Evolutionary conservation across 2,113 vertebrate species (phyloP).

Genomic region (Chitala chitala): DNA sequence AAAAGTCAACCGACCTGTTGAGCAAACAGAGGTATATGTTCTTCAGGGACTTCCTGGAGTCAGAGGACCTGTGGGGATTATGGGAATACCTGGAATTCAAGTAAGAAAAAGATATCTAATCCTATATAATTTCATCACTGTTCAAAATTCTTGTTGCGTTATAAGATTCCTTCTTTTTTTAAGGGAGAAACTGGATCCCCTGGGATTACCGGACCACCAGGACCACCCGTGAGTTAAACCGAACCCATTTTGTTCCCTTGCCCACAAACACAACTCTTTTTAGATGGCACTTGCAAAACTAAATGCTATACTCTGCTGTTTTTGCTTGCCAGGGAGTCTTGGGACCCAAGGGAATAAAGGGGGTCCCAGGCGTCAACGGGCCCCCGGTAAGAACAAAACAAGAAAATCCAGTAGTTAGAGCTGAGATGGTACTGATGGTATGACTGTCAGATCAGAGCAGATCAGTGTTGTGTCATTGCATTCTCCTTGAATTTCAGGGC

Average conservation of each 20-base stretch:
- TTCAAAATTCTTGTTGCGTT: background rate
- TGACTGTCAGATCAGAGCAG: too few species aligned
- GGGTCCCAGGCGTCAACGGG: conserved; percentile 57
- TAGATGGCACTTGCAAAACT: background rate
- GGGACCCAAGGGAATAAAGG: conserved; percentile 53
- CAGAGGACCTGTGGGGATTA: conserved; percentile 56
- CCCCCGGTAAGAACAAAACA: conserved; percentile 53
- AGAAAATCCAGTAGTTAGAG: background rate
- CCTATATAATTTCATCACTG: background rate
- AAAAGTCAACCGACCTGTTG: too few species aligned
- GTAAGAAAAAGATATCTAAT: conserved; percentile 42
- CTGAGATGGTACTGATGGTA: background rate
- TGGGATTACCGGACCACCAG: conserved; percentile 57
- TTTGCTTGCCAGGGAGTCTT: conserved; percentile 48
- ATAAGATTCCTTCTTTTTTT: conserved; percentile 24
- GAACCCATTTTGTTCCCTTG: background rate
- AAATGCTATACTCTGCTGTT: background rate
- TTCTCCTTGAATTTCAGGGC: conserved; percentile 48
- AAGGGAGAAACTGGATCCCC: conserved; percentile 53
- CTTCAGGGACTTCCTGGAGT: conserved; percentile 54
- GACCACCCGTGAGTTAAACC: conserved; percentile 47
- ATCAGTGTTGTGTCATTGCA: background rate
- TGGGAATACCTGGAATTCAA: conserved; percentile 46
- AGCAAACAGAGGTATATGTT: too few species aligned
- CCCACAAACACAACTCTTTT: background rate